Evolutionary conservation across 2,113 vertebrate genomes (phyloP).

Genomic region (Orycteropus afer): DNA sequence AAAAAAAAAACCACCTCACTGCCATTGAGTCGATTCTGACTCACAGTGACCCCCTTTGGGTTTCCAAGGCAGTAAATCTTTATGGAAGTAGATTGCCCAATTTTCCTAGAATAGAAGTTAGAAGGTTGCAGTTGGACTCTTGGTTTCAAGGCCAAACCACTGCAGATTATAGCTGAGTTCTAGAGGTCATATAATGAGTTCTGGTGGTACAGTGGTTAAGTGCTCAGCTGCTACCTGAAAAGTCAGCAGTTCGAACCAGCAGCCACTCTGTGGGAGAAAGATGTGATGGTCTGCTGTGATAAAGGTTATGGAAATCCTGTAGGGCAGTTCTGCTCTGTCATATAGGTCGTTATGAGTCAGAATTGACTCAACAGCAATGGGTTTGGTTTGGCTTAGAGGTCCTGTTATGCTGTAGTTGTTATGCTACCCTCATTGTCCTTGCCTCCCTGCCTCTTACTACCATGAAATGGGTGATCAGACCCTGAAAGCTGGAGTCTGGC

Average conservation of each 20-base stretch:
- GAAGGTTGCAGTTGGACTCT: background rate
- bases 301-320: background rate
- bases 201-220: background rate
- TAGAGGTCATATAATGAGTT: background rate
- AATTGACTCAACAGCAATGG: background rate
- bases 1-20: too few species aligned
- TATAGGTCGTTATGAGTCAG: background rate
- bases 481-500: background rate
- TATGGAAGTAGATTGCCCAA: too few species aligned
- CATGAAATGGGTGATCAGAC: background rate
- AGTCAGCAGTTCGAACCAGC: background rate
- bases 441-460: background rate
- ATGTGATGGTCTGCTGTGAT: background rate
- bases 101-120: background rate
- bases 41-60: too few species aligned
- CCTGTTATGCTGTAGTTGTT: background rate
- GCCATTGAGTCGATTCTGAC: too few species aligned
- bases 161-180: background rate
- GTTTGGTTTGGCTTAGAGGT: background rate
- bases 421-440: too few species aligned
- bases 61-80: too few species aligned
- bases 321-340: background rate
- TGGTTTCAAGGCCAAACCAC: background rate
- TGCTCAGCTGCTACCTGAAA: background rate
- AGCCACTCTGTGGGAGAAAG: background rate